Base-by-base conservation (phyloP, 2,797 vertebrate genomes). In the Adelosebastes latens region DNA sequence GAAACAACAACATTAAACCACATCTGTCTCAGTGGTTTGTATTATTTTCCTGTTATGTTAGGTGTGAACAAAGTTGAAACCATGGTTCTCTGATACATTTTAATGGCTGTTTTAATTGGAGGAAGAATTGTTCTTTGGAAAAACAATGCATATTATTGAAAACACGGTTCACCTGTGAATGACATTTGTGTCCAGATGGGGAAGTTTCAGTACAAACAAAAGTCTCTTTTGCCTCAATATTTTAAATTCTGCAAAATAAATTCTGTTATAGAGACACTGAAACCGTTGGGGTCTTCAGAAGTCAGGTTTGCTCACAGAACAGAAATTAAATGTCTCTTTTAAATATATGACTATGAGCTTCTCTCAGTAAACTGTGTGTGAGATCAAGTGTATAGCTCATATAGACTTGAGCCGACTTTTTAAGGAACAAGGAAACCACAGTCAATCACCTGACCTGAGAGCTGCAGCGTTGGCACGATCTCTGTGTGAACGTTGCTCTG, bases 391-490 rank as follows among this genome's bases (percentile, higher is more conserved):
- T 25, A 39, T 39, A 24, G 20, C 13, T 61, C 7, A 24, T 31
- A 9, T n/a, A 66, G 36, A 8, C 1, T 53, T n/a, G 0, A 65
- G 12, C 18, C 42, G 8, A 65, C 42, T 7, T 10, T 76, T 55
- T 64, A 18, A 46, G n/a, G 24, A 82, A 76, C 63, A 31, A 77
- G 27, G 31, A 86, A 89, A 75, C 84, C 84, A 83, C 84, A 77
- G 53, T 0, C 2, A 29, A 63, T 46, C 22, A 34, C 32, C 5
- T 69, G 27, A 72, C 55, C 66, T 72, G 32, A 72, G 27, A 10
- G 8, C 2, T 63, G 78, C 59, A 67, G 8, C 3, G 13, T 8
- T 79, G 52, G 65, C 62, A 59, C 39, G 7, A 58, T 31, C 1
- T 25, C 13, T 76, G 3, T 49, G n/a, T 60, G 18, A 53, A 52